Base-by-base conservation (phyloP, 2,797 vertebrate genomes). In the Chlorospingus semifuscus region DNA sequence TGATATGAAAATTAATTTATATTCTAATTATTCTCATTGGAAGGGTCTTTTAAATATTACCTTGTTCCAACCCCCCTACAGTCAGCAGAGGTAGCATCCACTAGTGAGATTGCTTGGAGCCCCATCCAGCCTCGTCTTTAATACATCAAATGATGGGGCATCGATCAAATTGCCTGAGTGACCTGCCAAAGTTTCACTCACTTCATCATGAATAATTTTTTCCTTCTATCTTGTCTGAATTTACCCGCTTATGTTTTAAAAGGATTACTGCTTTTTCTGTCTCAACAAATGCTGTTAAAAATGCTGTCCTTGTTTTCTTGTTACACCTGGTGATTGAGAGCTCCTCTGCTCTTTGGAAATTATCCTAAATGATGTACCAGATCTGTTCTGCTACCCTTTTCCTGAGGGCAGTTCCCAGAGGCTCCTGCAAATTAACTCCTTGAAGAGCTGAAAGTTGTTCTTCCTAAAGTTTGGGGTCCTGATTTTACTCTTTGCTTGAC, bases 311-410 rank as follows among this genome's bases (percentile, higher is more conserved):
- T 23, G 19, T 34, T 56, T 92, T 37, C 39, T 60, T 24, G 32
- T 57, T 55, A 41, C 2, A 55, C 5, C 7, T 50, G n/a, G 11
- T 17, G 3, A 55, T 7, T 0, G 0, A 59, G n/a, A 64, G 20
- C 5, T 71, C 5, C 59, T 81, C 23, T 3, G 8, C 10, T 46
- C 18, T 41, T 8, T 46, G 46, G n/a, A 55, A 77, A 64, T 9
- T 6, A 14, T 26, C 15, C 23, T 49, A 36, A 49, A n/a, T 3
- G 1, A 29, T n/a, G 8, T 32, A 44, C 8, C 12, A 81, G 11
- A 18, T 30, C 30, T 55, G 6, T 64, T 77, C 30, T 68, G 15
- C 19, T 41, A 12, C 32, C 11, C 21, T 22, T 17, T 24, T 15
- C 27, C 34, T 44, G 22, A 44, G 7, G 13, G 3, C 5, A 8